Evolutionary conservation across 2,888 invertebrate genomes (phyloP).

Genomic region (Electrophaes corylata): DNA sequence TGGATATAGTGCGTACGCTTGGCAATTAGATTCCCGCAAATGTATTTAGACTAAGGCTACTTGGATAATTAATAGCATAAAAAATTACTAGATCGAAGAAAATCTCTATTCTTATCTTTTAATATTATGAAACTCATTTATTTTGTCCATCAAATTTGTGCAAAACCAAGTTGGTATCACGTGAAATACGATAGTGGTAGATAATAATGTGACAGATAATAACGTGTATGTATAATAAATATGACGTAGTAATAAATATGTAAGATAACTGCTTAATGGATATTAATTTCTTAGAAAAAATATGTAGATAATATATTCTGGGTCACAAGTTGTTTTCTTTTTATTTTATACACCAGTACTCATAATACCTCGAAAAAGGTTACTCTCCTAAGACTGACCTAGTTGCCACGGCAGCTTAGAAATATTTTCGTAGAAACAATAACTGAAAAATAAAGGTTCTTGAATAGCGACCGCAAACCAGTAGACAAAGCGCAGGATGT

Average conservation of each 20-base stretch:
- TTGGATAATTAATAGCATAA: neutral
- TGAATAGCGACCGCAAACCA: no score
- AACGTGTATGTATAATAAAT: neutral
- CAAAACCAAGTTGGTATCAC: neutral
- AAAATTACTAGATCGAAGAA: neutral
- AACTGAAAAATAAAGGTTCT: no score
- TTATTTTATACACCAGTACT: no score
- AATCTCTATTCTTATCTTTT: neutral
- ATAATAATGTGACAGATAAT: neutral
- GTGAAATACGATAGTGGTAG: neutral
- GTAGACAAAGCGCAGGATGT: no score
- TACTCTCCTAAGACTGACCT: no score
- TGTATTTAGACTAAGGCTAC: slow-evolving; percentile 6
- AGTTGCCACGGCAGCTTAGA: no score
- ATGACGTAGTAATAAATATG: neutral
- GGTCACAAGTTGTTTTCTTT: no score
- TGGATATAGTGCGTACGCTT: slow-evolving; percentile 26
- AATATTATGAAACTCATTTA: neutral
- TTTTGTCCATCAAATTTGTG: neutral
- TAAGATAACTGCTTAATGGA: no score
- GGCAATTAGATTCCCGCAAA: slow-evolving; percentile 17
- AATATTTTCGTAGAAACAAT: no score
- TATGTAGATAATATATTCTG: no score
- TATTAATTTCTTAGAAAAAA: no score
- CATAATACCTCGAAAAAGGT: no score